Percentiles rank a stretch among this genome's conserved stretches.
phyloP scores from a whole-genome alignment of 1,140 invertebrate species.

The Nephila pilipes region DNA sequence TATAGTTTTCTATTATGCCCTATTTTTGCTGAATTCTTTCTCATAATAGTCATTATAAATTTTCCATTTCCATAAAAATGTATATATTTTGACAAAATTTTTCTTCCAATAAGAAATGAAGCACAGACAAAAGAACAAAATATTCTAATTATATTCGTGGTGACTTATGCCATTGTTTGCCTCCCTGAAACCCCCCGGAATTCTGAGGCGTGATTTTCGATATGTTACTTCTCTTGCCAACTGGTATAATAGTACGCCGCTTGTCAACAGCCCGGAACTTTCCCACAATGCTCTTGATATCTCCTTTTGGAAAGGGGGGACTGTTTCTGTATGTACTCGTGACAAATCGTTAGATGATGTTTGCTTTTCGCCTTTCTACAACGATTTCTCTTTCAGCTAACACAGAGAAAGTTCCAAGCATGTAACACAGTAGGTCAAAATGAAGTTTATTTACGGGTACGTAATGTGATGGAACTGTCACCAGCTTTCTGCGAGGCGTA shows the following conservation, averaged over 20 bases:
- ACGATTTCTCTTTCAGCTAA: neutral
- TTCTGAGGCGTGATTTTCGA: neutral
- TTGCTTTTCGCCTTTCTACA: neutral
- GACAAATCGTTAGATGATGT: conserved; percentile 8
- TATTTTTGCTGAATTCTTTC: too few relatives aligned
- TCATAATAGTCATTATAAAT: too few relatives aligned
- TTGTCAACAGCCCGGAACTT: conserved; percentile 12
- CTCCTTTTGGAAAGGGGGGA: neutral
- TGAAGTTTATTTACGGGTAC: neutral
- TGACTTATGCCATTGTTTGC: neutral
- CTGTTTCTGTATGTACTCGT: neutral
- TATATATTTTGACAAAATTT: too few relatives aligned
- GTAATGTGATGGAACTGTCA: neutral
- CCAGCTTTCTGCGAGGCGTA: too few relatives aligned
- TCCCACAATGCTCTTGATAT: conserved; percentile 26
- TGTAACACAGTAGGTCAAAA: neutral
- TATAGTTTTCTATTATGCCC: too few relatives aligned
- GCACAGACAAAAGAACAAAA: too few relatives aligned
- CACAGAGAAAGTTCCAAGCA: neutral
- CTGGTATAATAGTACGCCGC: neutral
- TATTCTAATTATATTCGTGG: neutral
- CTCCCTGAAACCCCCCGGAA: neutral
- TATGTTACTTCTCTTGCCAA: neutral
- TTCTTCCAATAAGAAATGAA: too few relatives aligned
- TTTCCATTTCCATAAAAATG: too few relatives aligned